Percentiles rank a stretch among this genome's conserved stretches.
Evolutionary conservation across 1,140 invertebrate genomes (phyloP).

Genomic region (Zaprionus nigranus): DNA sequence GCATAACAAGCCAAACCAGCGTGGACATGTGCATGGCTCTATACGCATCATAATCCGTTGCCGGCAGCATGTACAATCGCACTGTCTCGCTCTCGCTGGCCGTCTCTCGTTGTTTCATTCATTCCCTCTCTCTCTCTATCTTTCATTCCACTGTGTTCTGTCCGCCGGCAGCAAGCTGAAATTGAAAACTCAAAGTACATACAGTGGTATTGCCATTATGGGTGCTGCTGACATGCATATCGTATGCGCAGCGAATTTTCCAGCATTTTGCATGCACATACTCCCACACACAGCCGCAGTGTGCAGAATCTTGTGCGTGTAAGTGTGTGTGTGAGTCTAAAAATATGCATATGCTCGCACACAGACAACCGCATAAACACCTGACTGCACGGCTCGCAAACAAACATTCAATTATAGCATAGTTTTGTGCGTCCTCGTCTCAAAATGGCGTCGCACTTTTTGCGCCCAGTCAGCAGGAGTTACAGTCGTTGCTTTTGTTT

Average conservation of each 20-base stretch:
- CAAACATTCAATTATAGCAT: constrained; percentile 81
- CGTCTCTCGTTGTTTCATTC: too few species aligned
- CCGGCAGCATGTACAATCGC: not conserved
- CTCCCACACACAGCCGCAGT: not conserved
- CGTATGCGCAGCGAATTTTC: constrained; percentile 61
- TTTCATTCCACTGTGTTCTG: constrained; percentile 9
- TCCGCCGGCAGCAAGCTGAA: constrained; percentile 62
- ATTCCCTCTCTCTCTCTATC: not conserved
- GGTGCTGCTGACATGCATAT: constrained; percentile 62
- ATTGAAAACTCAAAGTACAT: constrained; percentile 80
- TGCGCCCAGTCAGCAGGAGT: constrained; percentile 50
- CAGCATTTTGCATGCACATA: constrained; percentile 41
- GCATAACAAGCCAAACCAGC: constrained; percentile 21
- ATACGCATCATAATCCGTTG: constrained; percentile 34
- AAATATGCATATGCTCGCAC: constrained; percentile 32
- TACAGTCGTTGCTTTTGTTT: constrained; percentile 29
- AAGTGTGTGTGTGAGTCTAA: not conserved
- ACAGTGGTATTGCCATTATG: constrained; percentile 71
- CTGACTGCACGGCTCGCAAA: constrained; percentile 52
- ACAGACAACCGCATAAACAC: constrained; percentile 21
- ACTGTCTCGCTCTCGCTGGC: not conserved
- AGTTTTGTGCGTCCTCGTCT: constrained; percentile 67
- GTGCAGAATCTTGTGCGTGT: not conserved
- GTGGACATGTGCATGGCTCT: constrained; percentile 27
- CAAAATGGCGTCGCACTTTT: constrained; percentile 69